Evolutionary conservation across 2,797 vertebrate genomes (phyloP).

Genomic region (Luscinia luscinia): DNA sequence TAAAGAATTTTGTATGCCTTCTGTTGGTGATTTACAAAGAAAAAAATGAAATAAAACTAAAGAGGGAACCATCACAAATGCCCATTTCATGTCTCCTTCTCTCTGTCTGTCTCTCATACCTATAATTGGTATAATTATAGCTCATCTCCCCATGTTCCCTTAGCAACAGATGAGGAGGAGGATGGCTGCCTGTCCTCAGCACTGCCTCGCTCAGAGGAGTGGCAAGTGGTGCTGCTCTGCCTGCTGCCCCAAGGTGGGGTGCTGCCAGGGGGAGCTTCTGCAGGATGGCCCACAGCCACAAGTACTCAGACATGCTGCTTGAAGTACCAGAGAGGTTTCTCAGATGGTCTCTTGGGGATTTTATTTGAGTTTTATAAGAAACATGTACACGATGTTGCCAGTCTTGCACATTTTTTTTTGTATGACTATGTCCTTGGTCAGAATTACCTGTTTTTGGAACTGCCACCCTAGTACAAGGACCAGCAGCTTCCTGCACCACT

Average conservation of each 20-base stretch:
- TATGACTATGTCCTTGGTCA: background rate
- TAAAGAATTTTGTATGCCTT: background rate
- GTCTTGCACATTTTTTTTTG: background rate
- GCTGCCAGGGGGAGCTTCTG: background rate
- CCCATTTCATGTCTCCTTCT: background rate
- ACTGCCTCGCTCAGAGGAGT: background rate
- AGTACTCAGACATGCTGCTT: background rate
- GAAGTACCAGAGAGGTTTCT: background rate
- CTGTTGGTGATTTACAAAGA: background rate
- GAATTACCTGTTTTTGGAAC: background rate
- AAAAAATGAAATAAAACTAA: conserved; percentile 1
- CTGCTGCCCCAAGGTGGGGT: background rate
- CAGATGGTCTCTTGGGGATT: background rate
- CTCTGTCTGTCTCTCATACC: conserved; percentile 17
- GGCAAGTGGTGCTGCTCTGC: background rate
- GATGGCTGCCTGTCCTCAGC: background rate
- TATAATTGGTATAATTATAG: conserved; percentile 47
- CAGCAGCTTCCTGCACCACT: background rate
- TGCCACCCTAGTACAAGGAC: background rate
- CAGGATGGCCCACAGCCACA: background rate
- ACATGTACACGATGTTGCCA: background rate
- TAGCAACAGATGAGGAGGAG: conserved; percentile 57
- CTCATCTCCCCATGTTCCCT: conserved; percentile 31
- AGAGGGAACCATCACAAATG: background rate
- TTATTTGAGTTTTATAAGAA: background rate